These are phyloP conservation scores for Cydia fagiglandana DNA, from an alignment of 1,140 invertebrate species.

Conservation along the genomic window DNA sequence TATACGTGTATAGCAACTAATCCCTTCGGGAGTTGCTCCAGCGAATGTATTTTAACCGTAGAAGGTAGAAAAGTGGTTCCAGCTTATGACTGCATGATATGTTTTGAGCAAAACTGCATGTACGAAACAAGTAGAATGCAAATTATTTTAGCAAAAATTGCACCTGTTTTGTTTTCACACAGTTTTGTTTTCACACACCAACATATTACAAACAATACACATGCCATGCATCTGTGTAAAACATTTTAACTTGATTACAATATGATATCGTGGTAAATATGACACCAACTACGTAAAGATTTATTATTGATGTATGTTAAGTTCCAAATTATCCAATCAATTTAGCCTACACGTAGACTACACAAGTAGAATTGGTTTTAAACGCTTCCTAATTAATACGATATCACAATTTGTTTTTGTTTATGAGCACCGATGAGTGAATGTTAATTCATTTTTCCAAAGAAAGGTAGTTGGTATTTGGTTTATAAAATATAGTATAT, in stretches of 20 bases:
- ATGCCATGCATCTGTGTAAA: conserved; percentile 65
- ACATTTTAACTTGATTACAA: conserved; percentile 22
- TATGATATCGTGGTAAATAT: background rate
- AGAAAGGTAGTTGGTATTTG: background rate
- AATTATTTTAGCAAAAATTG: conserved; percentile 16
- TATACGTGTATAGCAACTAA: conserved; percentile 93
- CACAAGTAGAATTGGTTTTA: background rate
- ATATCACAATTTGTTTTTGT: conserved; percentile 14
- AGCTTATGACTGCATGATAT: conserved; percentile 50
- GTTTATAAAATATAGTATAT: background rate
- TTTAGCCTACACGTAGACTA: background rate
- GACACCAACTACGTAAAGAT: background rate
- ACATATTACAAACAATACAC: conserved; percentile 38
- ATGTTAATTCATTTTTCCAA: background rate
- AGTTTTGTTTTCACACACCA: conserved; percentile 9
- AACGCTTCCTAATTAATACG: background rate
- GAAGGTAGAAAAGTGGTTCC: conserved; percentile 83
- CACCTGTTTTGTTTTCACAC: conserved; percentile 15
- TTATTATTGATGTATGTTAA: background rate
- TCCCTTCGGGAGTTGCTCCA: conserved; percentile 90
- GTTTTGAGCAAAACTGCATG: conserved; percentile 44
- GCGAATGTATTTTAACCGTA: conserved; percentile 88
- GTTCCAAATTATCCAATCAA: background rate
- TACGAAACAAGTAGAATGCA: conserved; percentile 18
- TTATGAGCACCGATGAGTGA: conserved; percentile 21